A percentile compares a stretch with the other conserved stretches of the same genome.
Conservation (phyloP, 2,113 vertebrate species). For the Phainopepla nitens region DNA sequence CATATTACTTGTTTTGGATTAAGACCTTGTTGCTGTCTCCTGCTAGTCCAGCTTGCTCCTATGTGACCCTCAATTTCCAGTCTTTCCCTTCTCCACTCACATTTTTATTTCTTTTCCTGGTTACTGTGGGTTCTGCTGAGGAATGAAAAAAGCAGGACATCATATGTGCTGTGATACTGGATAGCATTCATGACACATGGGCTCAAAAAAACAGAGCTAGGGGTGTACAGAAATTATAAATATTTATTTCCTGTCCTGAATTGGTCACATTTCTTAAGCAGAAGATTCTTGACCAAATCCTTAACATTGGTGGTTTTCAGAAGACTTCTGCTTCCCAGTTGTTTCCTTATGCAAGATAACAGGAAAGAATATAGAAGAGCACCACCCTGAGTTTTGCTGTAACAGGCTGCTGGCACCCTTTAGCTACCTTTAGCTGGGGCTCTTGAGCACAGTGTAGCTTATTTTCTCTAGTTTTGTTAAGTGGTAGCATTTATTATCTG, state of each 20-base stretch:
- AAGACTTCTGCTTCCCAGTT: not conserved
- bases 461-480: not conserved
- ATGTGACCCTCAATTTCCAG: not conserved
- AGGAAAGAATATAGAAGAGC: not conserved
- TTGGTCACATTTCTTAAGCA: not conserved
- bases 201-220: not conserved
- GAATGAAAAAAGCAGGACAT: not conserved
- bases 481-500: conserved; percentile 5
- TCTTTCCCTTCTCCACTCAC: not conserved
- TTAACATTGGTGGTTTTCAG: not conserved
- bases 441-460: not conserved
- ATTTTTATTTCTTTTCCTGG: not conserved
- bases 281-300: not conserved
- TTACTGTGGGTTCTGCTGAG: not conserved
- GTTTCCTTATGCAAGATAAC: not conserved
- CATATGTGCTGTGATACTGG: not conserved
- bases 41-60: not conserved
- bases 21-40: not conserved
- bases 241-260: not conserved
- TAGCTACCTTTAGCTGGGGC: not conserved
- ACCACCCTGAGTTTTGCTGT: not conserved
- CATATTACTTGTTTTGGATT: not conserved
- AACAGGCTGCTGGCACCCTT: not conserved
- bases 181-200: not conserved
- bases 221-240: not conserved